Conservation (phyloP, 2,888 invertebrate genomes). For the Spisula solida region DNA sequence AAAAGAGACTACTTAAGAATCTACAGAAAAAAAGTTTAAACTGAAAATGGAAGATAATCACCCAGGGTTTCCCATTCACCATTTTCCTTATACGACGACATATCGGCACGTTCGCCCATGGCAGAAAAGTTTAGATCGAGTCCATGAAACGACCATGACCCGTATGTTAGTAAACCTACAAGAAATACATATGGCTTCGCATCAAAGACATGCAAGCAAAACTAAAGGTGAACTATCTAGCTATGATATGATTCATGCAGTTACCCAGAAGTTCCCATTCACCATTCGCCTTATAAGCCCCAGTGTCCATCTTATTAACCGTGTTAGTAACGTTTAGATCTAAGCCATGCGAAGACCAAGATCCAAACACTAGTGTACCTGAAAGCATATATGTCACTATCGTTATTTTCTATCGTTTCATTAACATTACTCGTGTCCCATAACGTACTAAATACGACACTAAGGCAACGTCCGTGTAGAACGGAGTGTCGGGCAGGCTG, state of each 20-base stretch:
- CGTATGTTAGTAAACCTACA: conserved; percentile 63
- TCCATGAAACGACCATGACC: conserved; percentile 81
- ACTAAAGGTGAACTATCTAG: conserved; percentile 36
- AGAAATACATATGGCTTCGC: not conserved
- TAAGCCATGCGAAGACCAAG: conserved; percentile 81
- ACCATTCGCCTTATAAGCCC: conserved; percentile 75
- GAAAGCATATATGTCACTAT: conserved; percentile 19
- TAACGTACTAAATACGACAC: no score
- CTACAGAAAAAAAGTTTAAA: not conserved
- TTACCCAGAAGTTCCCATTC: conserved; percentile 78
- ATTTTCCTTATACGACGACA: conserved; percentile 73
- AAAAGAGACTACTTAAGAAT: no score
- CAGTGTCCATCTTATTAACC: conserved; percentile 63
- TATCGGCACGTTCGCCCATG: conserved; percentile 59
- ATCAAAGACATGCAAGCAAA: conserved; percentile 76
- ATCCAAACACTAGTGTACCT: conserved; percentile 78
- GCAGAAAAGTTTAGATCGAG: conserved; percentile 70
- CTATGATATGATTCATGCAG: conserved; percentile 75
- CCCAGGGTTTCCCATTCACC: conserved; percentile 78
- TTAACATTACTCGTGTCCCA: no score
- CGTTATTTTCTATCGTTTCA: not conserved
- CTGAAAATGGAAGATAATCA: conserved; percentile 35
- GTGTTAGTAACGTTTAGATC: conserved; percentile 71
- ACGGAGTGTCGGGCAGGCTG: no score
- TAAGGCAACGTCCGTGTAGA: no score